A percentile compares a stretch with the other conserved stretches of the same genome.
Conservation (phyloP, 2,888 invertebrate genomes). For the Dicyrtoma fusca region DNA sequence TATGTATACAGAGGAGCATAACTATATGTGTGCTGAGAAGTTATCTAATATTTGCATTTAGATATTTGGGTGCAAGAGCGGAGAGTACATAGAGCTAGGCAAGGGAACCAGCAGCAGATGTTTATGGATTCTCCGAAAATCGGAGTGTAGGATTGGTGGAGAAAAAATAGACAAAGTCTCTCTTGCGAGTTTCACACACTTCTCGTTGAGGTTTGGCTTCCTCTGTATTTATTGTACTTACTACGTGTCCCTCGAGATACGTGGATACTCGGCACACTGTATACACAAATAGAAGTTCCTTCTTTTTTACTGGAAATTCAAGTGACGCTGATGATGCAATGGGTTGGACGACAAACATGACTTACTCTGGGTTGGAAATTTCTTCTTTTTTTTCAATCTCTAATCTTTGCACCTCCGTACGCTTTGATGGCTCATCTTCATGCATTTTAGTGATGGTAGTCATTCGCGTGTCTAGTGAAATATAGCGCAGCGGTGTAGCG, state of each 20-base stretch:
- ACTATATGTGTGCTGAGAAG: not conserved
- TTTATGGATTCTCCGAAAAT: conserved; percentile 49
- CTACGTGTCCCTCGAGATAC: too few species aligned
- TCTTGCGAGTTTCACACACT: conserved; percentile 15
- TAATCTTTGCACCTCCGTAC: too few species aligned
- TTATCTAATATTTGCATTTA: conserved; percentile 29
- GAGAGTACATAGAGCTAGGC: conserved; percentile 8
- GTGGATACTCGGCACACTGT: not conserved
- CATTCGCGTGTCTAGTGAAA: too few species aligned
- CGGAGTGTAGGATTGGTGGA: conserved; percentile 41
- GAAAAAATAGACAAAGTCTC: conserved; percentile 28
- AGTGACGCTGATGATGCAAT: conserved; percentile 2
- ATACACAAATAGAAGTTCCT: not conserved
- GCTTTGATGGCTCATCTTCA: too few species aligned
- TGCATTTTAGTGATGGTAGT: too few species aligned
- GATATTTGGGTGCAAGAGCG: conserved; percentile 27
- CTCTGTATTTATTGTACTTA: too few species aligned
- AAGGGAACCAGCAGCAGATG: too few species aligned
- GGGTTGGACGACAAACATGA: too few species aligned
- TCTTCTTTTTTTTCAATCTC: too few species aligned
- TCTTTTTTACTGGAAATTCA: conserved; percentile 21
- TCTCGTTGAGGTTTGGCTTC: conserved; percentile 7
- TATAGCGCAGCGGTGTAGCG: too few species aligned
- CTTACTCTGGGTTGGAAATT: too few species aligned
- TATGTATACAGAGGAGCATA: not conserved